Evolutionary conservation across 2,888 invertebrate species (phyloP).

Genomic region (Parnassius smintheus): DNA sequence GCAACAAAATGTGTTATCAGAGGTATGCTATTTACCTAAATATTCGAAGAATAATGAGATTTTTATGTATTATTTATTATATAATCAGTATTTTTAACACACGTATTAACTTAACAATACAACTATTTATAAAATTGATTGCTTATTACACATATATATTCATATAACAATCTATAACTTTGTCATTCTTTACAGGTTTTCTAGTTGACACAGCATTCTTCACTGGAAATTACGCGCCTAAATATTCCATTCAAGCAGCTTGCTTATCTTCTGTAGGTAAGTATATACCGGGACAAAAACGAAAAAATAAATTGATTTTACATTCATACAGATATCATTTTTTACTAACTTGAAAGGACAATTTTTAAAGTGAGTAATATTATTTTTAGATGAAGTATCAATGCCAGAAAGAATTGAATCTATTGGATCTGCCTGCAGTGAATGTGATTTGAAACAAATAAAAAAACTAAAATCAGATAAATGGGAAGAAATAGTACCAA

Average conservation of each 20-base stretch:
- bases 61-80: too few relatives aligned
- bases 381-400: slow-evolving; percentile 63
- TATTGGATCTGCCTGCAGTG: slow-evolving; percentile 76
- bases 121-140: too few relatives aligned
- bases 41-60: background rate
- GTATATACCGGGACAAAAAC: slow-evolving; percentile 18
- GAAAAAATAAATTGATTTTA: background rate
- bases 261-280: slow-evolving; percentile 73
- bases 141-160: too few relatives aligned
- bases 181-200: slow-evolving; percentile 54
- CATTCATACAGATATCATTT: background rate
- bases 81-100: too few relatives aligned
- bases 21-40: slow-evolving; percentile 47
- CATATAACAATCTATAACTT: too few relatives aligned
- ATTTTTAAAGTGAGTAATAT: background rate
- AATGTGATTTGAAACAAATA: slow-evolving; percentile 67
- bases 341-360: background rate
- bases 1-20: slow-evolving; percentile 77
- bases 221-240: slow-evolving; percentile 83
- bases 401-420: slow-evolving; percentile 66
- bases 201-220: slow-evolving; percentile 83
- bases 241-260: slow-evolving; percentile 83
- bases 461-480: slow-evolving; percentile 67
- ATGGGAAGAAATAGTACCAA: slow-evolving; percentile 81
- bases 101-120: background rate